Conservation (phyloP, 2,888 invertebrate species). For the Xylophagus ater region DNA sequence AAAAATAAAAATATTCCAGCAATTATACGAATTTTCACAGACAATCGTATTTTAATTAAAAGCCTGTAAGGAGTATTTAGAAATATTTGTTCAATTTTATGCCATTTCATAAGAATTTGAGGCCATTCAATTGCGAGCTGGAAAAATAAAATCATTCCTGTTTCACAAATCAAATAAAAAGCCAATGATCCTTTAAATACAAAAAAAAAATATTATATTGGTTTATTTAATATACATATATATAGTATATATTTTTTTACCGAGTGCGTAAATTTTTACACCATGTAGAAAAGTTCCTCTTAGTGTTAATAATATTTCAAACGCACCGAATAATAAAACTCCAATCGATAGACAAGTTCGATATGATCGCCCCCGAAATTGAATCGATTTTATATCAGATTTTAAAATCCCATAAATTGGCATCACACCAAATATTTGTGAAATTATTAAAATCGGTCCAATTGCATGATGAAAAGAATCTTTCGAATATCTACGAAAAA, state of each 20-base stretch:
- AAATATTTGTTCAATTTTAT: constrained; percentile 28
- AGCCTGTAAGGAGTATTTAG: constrained; percentile 26
- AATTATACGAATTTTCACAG: constrained; percentile 24
- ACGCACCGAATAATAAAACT: constrained; percentile 21
- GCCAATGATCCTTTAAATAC: constrained; percentile 26
- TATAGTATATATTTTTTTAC: too few species aligned
- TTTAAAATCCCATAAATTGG: constrained; percentile 42
- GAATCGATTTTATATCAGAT: constrained; percentile 27
- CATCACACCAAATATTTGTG: constrained; percentile 43
- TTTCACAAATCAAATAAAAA: constrained; percentile 29
- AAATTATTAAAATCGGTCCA: constrained; percentile 41
- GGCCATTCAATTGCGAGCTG: constrained; percentile 32
- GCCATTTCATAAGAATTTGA: constrained; percentile 25
- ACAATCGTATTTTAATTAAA: constrained; percentile 21
- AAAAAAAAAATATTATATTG: constrained; percentile 5
- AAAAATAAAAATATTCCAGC: constrained; percentile 25
- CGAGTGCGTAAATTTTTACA: constrained; percentile 29
- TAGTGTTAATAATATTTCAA: constrained; percentile 25
- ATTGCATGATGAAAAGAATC: constrained; percentile 42
- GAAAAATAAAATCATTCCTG: constrained; percentile 25
- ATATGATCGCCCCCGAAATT: constrained; percentile 29
- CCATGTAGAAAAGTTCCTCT: constrained; percentile 26
- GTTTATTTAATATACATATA: neutral
- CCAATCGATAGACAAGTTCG: constrained; percentile 21
- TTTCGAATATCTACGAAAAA: too few species aligned